Conservation (phyloP, 2,797 vertebrate genomes). For the Gobionotothen gibberifrons region DNA sequence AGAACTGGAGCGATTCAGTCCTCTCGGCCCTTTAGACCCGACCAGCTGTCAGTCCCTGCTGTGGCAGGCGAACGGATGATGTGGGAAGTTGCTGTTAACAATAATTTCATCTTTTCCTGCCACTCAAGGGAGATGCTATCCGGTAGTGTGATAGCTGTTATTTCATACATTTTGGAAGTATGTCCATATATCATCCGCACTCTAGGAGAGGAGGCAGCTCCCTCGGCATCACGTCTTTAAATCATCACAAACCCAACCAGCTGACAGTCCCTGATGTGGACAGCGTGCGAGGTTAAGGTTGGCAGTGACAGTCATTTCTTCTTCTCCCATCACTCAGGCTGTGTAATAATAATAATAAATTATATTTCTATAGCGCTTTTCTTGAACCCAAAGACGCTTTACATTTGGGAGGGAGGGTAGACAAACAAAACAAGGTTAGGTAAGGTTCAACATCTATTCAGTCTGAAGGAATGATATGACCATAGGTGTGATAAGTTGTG, state of each 20-base stretch:
- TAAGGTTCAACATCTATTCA: conserved; percentile 20
- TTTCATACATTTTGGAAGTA: conserved; percentile 25
- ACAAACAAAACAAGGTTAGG: too few relatives aligned
- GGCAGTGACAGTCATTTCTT: conserved; percentile 18
- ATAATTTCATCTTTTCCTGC: conserved; percentile 45
- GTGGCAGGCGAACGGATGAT: conserved; percentile 30
- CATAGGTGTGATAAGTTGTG: conserved; percentile 7
- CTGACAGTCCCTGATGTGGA: conserved; percentile 14
- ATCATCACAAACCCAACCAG: conserved; percentile 14
- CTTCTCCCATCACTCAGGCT: conserved; percentile 13
- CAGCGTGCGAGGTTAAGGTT: conserved; percentile 2
- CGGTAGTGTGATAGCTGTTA: conserved; percentile 24
- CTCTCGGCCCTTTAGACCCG: conserved; percentile 29
- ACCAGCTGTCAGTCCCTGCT: conserved; percentile 51
- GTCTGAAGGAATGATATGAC: neutral
- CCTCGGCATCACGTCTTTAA: conserved; percentile 25
- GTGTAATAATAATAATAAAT: too few relatives aligned
- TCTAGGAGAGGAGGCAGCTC: conserved; percentile 17
- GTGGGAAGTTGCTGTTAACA: conserved; percentile 47
- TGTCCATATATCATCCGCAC: conserved; percentile 14
- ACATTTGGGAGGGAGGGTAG: too few relatives aligned
- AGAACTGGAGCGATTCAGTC: conserved; percentile 29
- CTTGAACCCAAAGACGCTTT: too few relatives aligned
- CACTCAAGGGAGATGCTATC: conserved; percentile 32
- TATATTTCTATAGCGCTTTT: too few relatives aligned